phyloP scores from a whole-genome alignment of 2,797 vertebrate genomes.

The Moxostoma hubbsi region DNA sequence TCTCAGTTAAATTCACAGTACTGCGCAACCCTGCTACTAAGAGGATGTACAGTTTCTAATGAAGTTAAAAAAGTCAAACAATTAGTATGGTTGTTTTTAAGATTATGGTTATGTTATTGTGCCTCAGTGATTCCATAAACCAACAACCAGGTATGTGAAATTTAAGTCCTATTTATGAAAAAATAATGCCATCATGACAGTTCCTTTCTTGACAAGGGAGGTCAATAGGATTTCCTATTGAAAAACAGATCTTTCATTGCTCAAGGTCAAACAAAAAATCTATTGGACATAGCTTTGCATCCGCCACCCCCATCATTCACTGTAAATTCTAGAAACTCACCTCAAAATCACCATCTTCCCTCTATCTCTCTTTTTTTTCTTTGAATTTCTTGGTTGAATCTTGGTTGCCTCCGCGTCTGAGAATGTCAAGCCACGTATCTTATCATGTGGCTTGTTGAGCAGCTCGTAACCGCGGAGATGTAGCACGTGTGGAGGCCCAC shows the following conservation, averaged over 20 bases:
- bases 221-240: conserved; percentile 5
- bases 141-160: neutral
- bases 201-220: conserved; percentile 6
- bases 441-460: no score
- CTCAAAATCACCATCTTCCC: conserved; percentile 69
- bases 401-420: no score
- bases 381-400: no score
- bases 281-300: conserved; percentile 13
- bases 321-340: conserved; percentile 58
- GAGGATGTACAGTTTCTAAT: no score
- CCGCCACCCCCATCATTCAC: conserved; percentile 22
- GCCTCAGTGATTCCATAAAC: neutral
- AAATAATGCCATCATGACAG: neutral
- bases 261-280: conserved; percentile 45
- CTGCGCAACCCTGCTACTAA: no score
- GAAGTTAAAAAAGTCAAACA: no score
- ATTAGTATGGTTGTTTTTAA: no score
- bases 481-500: no score
- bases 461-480: no score
- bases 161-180: conserved; percentile 2
- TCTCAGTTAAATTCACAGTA: no score
- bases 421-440: no score
- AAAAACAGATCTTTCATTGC: conserved; percentile 2
- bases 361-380: conserved; percentile 55
- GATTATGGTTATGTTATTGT: no score